Base-by-base conservation (phyloP, 2,797 vertebrate species). In the Poecilia gillii region DNA sequence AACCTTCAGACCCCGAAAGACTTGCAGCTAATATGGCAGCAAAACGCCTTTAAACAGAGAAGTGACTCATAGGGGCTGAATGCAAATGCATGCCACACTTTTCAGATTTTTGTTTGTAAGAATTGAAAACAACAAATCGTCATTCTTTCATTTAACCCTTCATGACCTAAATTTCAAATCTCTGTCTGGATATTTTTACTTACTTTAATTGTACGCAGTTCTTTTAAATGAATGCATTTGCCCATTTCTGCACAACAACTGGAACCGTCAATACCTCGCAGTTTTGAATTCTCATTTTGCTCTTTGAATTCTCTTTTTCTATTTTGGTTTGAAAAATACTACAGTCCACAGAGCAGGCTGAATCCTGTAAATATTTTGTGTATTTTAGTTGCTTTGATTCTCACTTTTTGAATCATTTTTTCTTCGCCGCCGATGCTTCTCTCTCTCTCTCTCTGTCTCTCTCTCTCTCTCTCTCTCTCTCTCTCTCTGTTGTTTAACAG, bases 381-480 rank as follows among this genome's bases (percentile, higher is more conserved):
- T 41, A 49, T 11, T 70, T 45, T 5, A 51, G 59, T 62, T 47
- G 7, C 36, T 75, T 3, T 70, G 12, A 51, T 55, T 73, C 45
- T 14, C 18, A 3, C 5, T 46, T 39, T 73, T 23, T 75, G 47
- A 49, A 36, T 31, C 6, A 11, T 1, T 28, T 53, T 72, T 75
- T 53, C 46, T 6, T 73, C 72, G 2, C 3, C 23, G 0, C 28
- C 49, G 6, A 8, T 18, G 33, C 20, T 13, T 70, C 25, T 77
- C 33, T 77, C 51, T 75, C 47, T 25, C 25, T 77, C 33, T 77
- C 59, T 75, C 53, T 53, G 6, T 49, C 6, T 18, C 18, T 49
- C 16, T 70, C 14, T 77, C 47, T 77, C 59, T 75, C 43, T 51
- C 5, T 51, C 6, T 20, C 2, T 49, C 18, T 20, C 51, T 75